A percentile compares a stretch with the other conserved stretches of the same genome.
phyloP scores from a whole-genome alignment of 2,888 invertebrate genomes.

The Campopleginae sp. region DNA sequence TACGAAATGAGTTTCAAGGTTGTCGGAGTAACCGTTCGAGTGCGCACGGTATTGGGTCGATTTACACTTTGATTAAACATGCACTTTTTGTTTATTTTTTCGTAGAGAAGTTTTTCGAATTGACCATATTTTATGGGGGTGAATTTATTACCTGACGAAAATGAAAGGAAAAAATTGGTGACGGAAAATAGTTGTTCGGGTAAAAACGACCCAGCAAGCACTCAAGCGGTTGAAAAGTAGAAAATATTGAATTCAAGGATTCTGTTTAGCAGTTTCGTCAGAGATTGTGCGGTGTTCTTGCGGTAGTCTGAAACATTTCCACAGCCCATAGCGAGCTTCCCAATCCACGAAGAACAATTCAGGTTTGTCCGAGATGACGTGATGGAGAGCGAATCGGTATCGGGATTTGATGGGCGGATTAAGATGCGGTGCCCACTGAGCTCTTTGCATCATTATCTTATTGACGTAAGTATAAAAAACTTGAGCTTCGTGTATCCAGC shows the following conservation, averaged over 20 bases:
- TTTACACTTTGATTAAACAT: too few species aligned
- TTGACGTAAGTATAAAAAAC: slow-evolving; percentile 87
- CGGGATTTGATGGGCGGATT: slow-evolving; percentile 87
- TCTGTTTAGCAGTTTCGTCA: slow-evolving; percentile 15
- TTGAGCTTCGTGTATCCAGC: slow-evolving; percentile 87
- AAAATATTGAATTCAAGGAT: slow-evolving; percentile 3
- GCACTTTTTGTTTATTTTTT: too few species aligned
- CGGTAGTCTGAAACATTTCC: slow-evolving; percentile 86
- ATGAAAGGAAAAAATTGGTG: too few species aligned
- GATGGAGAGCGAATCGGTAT: slow-evolving; percentile 86
- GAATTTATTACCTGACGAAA: too few species aligned
- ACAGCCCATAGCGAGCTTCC: slow-evolving; percentile 88
- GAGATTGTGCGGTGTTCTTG: slow-evolving; percentile 42
- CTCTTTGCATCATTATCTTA: slow-evolving; percentile 86
- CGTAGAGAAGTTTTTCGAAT: too few species aligned
- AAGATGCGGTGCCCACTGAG: slow-evolving; percentile 87
- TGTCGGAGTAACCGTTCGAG: background rate
- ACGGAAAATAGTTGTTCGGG: background rate
- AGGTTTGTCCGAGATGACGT: slow-evolving; percentile 87
- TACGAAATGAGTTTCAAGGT: background rate
- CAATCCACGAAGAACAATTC: slow-evolving; percentile 88
- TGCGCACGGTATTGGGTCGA: too few species aligned
- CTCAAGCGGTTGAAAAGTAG: background rate
- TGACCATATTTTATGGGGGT: too few species aligned
- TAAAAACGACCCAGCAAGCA: too few species aligned